Conservation (phyloP, 2,888 invertebrate genomes). For the Electrophaes corylata region DNA sequence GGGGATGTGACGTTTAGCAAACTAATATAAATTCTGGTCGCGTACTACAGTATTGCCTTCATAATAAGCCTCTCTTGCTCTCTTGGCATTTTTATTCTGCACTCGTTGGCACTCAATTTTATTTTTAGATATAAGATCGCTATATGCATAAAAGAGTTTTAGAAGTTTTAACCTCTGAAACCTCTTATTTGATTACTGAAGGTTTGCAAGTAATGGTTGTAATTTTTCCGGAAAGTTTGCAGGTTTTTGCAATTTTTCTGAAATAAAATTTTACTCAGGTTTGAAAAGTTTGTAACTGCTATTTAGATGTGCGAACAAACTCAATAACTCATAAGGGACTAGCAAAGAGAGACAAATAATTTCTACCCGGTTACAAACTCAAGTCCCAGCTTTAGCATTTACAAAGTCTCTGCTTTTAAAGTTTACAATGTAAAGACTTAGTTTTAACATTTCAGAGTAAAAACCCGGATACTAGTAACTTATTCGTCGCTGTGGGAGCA, state of each 20-base stretch:
- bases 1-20: slow-evolving; percentile 46
- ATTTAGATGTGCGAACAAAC: not conserved
- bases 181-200: slow-evolving; percentile 42
- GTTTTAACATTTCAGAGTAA: slow-evolving; percentile 66
- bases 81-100: slow-evolving; percentile 59
- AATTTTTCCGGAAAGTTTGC: not conserved
- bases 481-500: slow-evolving; percentile 59
- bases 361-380: not conserved
- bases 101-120: slow-evolving; percentile 64
- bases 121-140: slow-evolving; percentile 66
- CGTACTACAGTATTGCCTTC: slow-evolving; percentile 70
- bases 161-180: slow-evolving; percentile 48
- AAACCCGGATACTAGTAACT: slow-evolving; percentile 68
- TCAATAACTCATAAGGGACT: not conserved
- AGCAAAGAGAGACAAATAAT: not conserved
- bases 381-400: not conserved
- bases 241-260: not conserved
- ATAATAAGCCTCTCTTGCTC: slow-evolving; percentile 64
- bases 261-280: not conserved
- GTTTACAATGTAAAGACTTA: not conserved
- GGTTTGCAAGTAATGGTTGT: not conserved
- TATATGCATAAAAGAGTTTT: slow-evolving; percentile 58
- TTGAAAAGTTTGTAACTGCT: not conserved
- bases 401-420: not conserved
- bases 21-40: slow-evolving; percentile 66